Evolutionary conservation across 2,888 invertebrate genomes (phyloP).

Genomic region (Dendrolimus pini): DNA sequence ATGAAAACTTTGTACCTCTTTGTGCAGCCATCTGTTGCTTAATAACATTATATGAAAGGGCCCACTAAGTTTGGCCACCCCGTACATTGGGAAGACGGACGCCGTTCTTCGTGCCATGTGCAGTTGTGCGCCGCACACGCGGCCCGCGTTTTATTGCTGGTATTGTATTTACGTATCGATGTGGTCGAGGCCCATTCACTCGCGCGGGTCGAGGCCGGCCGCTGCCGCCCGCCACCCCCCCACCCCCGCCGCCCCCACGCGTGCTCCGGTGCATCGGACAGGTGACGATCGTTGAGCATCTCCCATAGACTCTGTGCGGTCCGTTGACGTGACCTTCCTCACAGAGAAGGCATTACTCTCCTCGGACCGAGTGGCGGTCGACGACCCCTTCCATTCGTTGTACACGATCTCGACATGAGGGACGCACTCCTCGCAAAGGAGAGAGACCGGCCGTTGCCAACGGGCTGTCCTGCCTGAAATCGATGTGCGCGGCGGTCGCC

Average conservation of each 20-base stretch:
- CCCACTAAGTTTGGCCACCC: too few relatives aligned
- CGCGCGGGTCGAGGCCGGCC: constrained; percentile 5
- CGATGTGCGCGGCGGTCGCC: too few relatives aligned
- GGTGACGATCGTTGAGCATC: background rate
- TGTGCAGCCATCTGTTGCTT: too few relatives aligned
- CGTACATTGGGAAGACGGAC: too few relatives aligned
- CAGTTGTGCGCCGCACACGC: too few relatives aligned
- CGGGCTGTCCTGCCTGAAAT: too few relatives aligned
- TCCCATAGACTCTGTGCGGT: background rate
- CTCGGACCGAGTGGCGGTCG: background rate
- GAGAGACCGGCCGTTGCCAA: constrained; percentile 2
- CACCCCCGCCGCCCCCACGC: background rate
- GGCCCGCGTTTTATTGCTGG: too few relatives aligned
- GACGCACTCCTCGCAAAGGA: background rate
- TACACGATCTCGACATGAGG: background rate
- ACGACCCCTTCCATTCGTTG: background rate
- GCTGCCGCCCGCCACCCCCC: background rate
- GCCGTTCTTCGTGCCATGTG: too few relatives aligned
- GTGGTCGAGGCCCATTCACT: constrained; percentile 1
- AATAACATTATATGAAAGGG: too few relatives aligned
- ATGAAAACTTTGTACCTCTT: too few relatives aligned
- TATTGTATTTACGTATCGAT: too few relatives aligned
- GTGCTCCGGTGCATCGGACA: background rate
- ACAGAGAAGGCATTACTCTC: background rate
- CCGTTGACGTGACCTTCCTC: background rate